These are phyloP conservation scores for Julus scandinavius DNA, from an alignment of 2,888 invertebrate species.

Conservation along the genomic window DNA sequence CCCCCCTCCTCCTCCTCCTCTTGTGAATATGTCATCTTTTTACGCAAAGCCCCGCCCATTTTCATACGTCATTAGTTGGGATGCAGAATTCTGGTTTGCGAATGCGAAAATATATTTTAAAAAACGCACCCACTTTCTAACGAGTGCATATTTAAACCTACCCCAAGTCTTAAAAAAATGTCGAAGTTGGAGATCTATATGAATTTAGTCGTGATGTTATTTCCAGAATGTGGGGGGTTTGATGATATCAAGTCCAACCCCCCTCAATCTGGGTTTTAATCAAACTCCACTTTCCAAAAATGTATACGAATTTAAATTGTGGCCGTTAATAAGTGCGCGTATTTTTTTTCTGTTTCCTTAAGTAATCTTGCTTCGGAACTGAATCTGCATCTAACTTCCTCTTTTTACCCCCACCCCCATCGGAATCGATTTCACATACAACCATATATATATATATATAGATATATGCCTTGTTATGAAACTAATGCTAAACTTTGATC, in stretches of 20 bases:
- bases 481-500: slow-evolving; percentile 18
- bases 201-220: not conserved
- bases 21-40: slow-evolving; percentile 33
- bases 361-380: not conserved
- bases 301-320: slow-evolving; percentile 24
- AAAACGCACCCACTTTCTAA: slow-evolving; percentile 10
- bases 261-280: slow-evolving; percentile 9
- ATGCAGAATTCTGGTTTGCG: not conserved
- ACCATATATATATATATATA: not conserved
- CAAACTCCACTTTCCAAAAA: slow-evolving; percentile 23
- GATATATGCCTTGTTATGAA: slow-evolving; percentile 11
- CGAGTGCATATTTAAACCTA: not conserved
- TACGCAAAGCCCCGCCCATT: slow-evolving; percentile 6
- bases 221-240: not conserved
- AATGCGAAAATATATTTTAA: not conserved
- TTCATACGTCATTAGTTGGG: not conserved
- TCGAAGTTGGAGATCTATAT: not conserved
- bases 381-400: not conserved
- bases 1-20: not conserved
- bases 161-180: slow-evolving; percentile 14
- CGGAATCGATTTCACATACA: slow-evolving; percentile 30
- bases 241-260: not conserved
- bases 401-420: not conserved
- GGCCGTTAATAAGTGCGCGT: slow-evolving; percentile 31
- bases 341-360: not conserved